Evolutionary conservation across 2,888 invertebrate species (phyloP), one percentile per base, ranked within the genome.

Genomic region (Micoletzkya japonica): DNA sequence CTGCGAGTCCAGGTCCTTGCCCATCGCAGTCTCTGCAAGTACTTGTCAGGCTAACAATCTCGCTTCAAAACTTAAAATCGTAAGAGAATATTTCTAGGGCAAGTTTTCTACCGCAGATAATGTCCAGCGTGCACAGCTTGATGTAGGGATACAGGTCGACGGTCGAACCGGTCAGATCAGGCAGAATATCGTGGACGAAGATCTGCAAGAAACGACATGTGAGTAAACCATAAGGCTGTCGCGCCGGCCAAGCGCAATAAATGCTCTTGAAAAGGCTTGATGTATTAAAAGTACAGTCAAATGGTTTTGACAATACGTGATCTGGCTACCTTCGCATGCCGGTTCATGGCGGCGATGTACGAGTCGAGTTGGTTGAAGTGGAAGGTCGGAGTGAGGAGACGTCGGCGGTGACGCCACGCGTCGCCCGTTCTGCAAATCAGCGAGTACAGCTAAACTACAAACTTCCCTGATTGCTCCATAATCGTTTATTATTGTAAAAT

Each of bases 331-430:
- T 54, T 66, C n/a, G 54, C 36, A 54, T 66, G 64, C 24, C 64
- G 24, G 20, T 66, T 66, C 64, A 66, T 66, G 1, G 64, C 34
- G 0, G 34, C 54, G 54, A 66, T 54, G 54, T 66, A 66, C 26
- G 54, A 54, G 34, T 66, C 64, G 1, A 66, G 54, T 26, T 54
- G 52, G 2, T 37, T 66, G 54, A 66, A 66, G 37, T 66, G 64
- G 64, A 66, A 66, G 14, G 64, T 66, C 17, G 64, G 64, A 4
- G 64, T 66, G 32, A 66, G 64, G 20, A 66, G 64, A 37, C 54
- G 64, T 7, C 64, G 52, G 28, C 64, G 64, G 0, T 34, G 37
- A 14, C 64, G 54, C 64, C 64, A 66, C 20, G 34, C 32, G 17
- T 52, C 64, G 4, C 64, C 64, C 36, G 52, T 66, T 28, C 64